Evolutionary conservation across 2,888 invertebrate species (phyloP), one percentile per base, ranked within the genome.

Genomic region (Synanthedon tipuliformis): DNA sequence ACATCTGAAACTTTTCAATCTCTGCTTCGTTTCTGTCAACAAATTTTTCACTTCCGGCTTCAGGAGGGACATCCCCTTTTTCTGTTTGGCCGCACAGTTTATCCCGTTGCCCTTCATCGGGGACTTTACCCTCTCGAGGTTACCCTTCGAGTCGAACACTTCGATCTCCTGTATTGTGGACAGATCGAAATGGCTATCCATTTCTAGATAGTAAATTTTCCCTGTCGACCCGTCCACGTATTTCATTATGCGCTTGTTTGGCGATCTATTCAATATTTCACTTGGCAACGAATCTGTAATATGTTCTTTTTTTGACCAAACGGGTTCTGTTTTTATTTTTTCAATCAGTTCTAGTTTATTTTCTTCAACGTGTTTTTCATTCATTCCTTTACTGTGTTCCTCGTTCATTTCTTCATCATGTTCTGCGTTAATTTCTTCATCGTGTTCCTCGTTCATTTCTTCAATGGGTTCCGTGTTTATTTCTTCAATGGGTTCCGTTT

Each of bases 131-230:
- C 75, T 75, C 41, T 75, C 73, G 48, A 77, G 70, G 4, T 67
- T 61, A 0, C 65, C 65, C 27, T 71, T 64, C 0, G 71, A 68
- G 51, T 84, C 82, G 1, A 86, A 81, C 0, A 86, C 77, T 45
- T 45, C 45, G 1, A 86, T 84, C 57, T 86, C 86, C 54, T 85
- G 81, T 0, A 85, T 83, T 60, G 75, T 82, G 2, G 69, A 81
- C 15, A 87, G 48, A 53, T 85, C 86, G 55, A 87, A 50, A 0
- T 69, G 64, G 54, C 80, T 63, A 48, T 87, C 85, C 78, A 86
- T 79, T 71, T 87, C 86, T 57, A 87, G 57, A 45, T 84, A 87
- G 50, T 81, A 85, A 27, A 87, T 82, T 57, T 85, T 86, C 0
- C 83, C 78, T 34, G 85, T 86, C 0, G 69, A 73, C 0, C 82